A percentile compares a stretch with the other conserved stretches of the same genome.
These are phyloP conservation scores for Agrypnia vestita DNA, from an alignment of 1,140 invertebrate genomes.

Conservation along the genomic window DNA sequence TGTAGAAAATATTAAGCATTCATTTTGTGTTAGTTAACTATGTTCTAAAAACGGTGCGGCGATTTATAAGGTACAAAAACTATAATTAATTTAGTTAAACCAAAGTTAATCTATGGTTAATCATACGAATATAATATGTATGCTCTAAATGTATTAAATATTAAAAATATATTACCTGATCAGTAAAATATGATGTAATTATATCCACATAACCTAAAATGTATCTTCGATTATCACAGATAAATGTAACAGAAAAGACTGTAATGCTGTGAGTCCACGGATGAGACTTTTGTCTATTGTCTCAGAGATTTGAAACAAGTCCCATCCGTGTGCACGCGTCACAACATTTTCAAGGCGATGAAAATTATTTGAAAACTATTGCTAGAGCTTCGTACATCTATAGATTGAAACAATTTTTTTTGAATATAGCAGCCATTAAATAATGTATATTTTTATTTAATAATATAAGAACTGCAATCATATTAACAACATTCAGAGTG, in stretches of 20 bases:
- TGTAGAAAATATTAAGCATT: not conserved
- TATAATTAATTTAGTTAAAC: not conserved
- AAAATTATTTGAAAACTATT: too few species aligned
- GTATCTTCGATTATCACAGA: constrained; percentile 23
- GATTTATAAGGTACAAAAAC: not conserved
- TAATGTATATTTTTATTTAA: too few species aligned
- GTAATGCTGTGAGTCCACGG: too few species aligned
- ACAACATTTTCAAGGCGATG: too few species aligned
- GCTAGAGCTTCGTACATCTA: too few species aligned
- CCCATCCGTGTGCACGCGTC: too few species aligned
- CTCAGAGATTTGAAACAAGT: too few species aligned
- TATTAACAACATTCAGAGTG: too few species aligned
- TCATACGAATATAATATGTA: not conserved
- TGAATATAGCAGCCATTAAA: too few species aligned
- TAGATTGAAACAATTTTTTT: too few species aligned
- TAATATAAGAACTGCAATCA: too few species aligned
- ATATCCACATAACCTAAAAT: constrained; percentile 11
- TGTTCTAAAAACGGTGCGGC: constrained; percentile 4
- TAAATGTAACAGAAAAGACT: not conserved
- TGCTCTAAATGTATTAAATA: constrained; percentile 4
- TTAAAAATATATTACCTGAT: constrained; percentile 22
- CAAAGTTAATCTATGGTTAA: not conserved
- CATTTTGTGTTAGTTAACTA: not conserved
- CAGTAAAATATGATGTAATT: constrained; percentile 12
- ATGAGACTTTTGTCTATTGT: too few species aligned